Evolutionary conservation across 2,113 vertebrate species (phyloP), one percentile per base, ranked within the genome.

Genomic region (Neodon shergylaensis): DNA sequence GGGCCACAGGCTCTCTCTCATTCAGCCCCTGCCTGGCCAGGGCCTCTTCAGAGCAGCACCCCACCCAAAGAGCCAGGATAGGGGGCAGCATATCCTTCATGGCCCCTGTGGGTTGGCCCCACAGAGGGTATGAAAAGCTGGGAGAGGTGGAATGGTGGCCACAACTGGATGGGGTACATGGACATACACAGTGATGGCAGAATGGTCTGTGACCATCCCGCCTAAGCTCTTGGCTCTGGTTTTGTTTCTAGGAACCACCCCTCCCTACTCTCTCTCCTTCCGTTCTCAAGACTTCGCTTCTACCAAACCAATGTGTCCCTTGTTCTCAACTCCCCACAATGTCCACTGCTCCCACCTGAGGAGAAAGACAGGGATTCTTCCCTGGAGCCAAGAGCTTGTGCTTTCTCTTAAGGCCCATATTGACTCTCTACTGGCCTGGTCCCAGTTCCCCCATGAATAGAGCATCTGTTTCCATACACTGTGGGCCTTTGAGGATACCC

Each of bases 371-470:
- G 17, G 39, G 83, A 95, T 28, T 61, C 54, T 89, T 63, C 44
- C 83, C 58, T 58, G 65, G 36, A 70, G 70, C 72, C 9, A 1
- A 68, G 79, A 2, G 16, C 49, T 54, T 78, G 22, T 4, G 6
- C 54, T 81, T 74, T 73, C 49, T 42, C 90, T 81, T 78, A 68
- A 96, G 86, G 86, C 96, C 82, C 36, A 49, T 39, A 14, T 95
- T 95, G 77, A 95, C 66, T 87, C 86, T 54, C 11, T 42, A 1
- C 78, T 95, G 95, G 97, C 93, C 49, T 1, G 13, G 36, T 33
- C 94, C 88, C 96, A 92, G 83, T 16, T 78, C 88, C 87, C 66
- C 91, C 52, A 21, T 97, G 96, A 98, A 97, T 97, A 90, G 70
- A 68, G 86, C 94, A 84, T 97, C 96, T 97, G 96, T 97, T n/a